Evolutionary conservation across 2,113 vertebrate genomes (phyloP), one percentile per base, ranked within the genome.

Genomic region (Pyrgilauda ruficollis): DNA sequence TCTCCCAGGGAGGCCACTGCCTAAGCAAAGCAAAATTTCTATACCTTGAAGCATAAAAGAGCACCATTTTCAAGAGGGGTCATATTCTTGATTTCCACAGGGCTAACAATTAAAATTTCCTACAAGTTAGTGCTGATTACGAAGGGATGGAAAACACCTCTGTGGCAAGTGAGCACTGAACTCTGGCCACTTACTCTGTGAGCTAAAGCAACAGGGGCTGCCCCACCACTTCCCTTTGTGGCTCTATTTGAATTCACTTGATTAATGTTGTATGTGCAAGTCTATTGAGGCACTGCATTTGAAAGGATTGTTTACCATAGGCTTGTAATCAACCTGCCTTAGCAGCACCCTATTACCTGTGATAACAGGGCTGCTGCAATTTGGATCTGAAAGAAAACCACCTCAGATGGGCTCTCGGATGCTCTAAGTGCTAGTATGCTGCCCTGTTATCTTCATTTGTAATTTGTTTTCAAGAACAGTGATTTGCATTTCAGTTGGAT

Each of bases 401-500:
- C 96, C 87, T 91, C 55, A 90, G 89, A 95, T 93, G 94, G 96
- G 91, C 82, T 96, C 92, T 98, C 47, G 91, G 98, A 98, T 98
- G 98, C 96, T 97, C 97, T 97, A 98, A 98, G 97, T 98, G 98
- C 98, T 97, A 85, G 96, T 97, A 90, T 61, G 69, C 80, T 92
- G 96, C 97, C 95, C 98, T 98, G 98, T 98, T 98, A 98, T 98
- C 98, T 98, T 98, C 98, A 96, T 94, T 96, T 90, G 97, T 98
- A 98, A 99, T 99, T 98, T 99, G 98, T 98, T 99, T 99, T 99
- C 98, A 98, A 99, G 98, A 98, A 98, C 97, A 96, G 98, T 97
- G 98, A 99, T 99, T 99, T 99, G 98, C 98, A 99, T 99, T 99
- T 99, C 98, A 98, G 98, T 98, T 98, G 98, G 98, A 98, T 99